Evolutionary conservation across 2,113 vertebrate genomes (phyloP), one percentile per base, ranked within the genome.

Genomic region (Aleadryas rufinucha): DNA sequence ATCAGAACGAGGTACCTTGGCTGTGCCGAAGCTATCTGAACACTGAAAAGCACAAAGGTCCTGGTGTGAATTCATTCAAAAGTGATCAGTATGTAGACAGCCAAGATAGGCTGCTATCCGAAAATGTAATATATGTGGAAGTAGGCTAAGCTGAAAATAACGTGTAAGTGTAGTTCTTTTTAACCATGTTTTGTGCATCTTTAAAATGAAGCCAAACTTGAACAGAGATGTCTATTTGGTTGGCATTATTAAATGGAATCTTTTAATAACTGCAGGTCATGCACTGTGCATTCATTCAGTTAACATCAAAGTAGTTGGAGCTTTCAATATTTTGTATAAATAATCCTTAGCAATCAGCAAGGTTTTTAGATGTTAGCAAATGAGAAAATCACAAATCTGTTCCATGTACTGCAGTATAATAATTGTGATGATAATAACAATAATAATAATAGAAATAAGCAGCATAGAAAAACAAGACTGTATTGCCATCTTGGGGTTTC

Each of bases 401-500:
- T 87, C 41, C 21, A 10, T 50, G 39, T 54, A 65, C 53, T 76
- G 50, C 53, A 84, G 15, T 59, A 39, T 28, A 83, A 88, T 69
- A 92, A 83, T 57, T 44, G 27, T 59, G 42, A 53, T 61, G 6
- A 66, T 85, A 2, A 81, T 60, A 33, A 69, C 82, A 2, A 77
- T 60, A 33, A 69, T 85, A 78, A 71, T 54, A 70, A 57, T 33
- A 64, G 30, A 54, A 88, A 77, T 42, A 85, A 94, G 59, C 37
- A 89, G 54, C 54, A 72, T 72, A 93, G 93, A 72, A 96, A 96
- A 96, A 83, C 84, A 95, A 91, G 78, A 70, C 93, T 96, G 87
- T 59, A 86, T 96, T 97, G 95, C 96, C 96, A 96, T 95, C 95
- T 96, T 97, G 95, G 96, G 95, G 90, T 87, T 91, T 91, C 54